Percentiles rank a stretch among this genome's conserved stretches.
Evolutionary conservation across 2,888 invertebrate species (phyloP).

Genomic region (Patella ulyssiponensis): DNA sequence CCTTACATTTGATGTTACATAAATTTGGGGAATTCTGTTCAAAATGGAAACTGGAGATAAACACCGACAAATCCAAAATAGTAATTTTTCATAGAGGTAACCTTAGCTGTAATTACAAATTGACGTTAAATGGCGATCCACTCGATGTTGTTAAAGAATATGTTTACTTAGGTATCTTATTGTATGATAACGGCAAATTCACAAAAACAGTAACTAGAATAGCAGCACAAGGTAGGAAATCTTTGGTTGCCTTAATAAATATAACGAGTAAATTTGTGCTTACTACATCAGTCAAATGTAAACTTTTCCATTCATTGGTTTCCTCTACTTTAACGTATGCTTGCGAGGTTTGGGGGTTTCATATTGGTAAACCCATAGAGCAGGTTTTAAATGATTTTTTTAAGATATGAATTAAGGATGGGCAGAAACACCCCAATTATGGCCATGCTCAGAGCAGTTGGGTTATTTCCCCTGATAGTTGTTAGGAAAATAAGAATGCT

Average conservation of each 20-base stretch:
- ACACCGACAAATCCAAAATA: background rate
- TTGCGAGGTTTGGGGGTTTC: background rate
- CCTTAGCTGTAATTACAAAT: background rate
- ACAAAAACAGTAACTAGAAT: background rate
- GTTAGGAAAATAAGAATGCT: background rate
- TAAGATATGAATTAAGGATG: background rate
- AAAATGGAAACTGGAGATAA: background rate
- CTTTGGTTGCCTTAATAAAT: background rate
- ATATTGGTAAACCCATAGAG: background rate
- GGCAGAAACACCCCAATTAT: background rate
- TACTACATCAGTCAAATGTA: background rate
- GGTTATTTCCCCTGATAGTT: background rate
- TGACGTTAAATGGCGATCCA: background rate
- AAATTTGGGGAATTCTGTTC: background rate
- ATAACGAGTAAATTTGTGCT: background rate
- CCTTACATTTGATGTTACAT: background rate
- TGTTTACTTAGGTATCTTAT: background rate
- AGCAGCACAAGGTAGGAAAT: background rate
- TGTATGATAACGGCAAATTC: background rate
- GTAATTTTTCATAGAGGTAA: background rate
- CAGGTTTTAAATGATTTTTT: background rate
- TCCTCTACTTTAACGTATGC: background rate
- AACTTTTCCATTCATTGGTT: background rate
- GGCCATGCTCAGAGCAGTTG: background rate
- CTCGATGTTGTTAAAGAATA: background rate